Evolutionary conservation across 2,797 vertebrate genomes (phyloP), one percentile per base, ranked within the genome.

Genomic region (Syngnathus rostellatus): DNA sequence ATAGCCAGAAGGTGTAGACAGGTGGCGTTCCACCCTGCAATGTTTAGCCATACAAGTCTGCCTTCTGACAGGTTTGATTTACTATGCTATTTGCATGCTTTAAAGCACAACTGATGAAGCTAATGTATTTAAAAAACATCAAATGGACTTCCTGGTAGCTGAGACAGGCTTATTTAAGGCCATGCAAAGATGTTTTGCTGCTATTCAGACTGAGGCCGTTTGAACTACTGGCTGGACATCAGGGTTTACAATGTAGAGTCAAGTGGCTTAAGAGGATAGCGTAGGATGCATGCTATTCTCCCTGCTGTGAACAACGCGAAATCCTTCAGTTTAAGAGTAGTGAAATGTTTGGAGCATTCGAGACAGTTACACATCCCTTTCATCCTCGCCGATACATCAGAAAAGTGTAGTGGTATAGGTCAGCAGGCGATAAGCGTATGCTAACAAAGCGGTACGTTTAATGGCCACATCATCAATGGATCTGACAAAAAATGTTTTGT

Each of bases 51-150:
- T 81, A 81, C 83, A 86, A 86, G 81, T 88, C 81, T 86, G 85
- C 77, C 83, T 82, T 79, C 79, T 87, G 87, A 89, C 86, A 90
- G 80, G 77, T 17, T 88, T 89, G 82, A 88, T 90, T 89, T 88
- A 88, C 82, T 75, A 72, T 77, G 74, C 73, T 77, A 76, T 83
- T 82, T 81, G 48, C 72, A 76, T 72, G 68, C 77, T 78, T 80
- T 83, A 74, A 85, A 84, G 79, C 70, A 73, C 72, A 81, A 77
- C 69, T 81, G 70, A 79, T 79, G 72, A 69, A 72, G 63, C 68
- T 71, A 74, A 72, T 76, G 70, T 61, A 79, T 65, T 72, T 57
- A n/a, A 63, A 79, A 83, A 68, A 66, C 59, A 67, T 62, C 60
- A 67, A 79, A 58, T 58, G 21, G 64, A 60, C 68, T 69, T 66